Conservation (phyloP, 2,888 invertebrate genomes). For the Watsonalla cultraria region DNA sequence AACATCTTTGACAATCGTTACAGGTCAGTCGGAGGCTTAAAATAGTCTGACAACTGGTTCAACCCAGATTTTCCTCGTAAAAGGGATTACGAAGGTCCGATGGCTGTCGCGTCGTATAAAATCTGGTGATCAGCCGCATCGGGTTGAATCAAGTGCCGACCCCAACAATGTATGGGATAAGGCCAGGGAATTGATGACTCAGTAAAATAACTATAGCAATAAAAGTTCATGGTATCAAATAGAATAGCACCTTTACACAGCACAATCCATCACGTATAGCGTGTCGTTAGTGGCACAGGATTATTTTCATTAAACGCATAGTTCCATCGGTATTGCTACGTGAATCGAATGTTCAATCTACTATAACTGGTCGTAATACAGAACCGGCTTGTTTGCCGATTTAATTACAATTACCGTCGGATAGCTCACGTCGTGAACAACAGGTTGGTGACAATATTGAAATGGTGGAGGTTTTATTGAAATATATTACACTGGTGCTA, state of each 20-base stretch:
- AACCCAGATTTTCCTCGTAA: too few species aligned
- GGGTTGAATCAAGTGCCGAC: too few species aligned
- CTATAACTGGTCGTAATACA: constrained; percentile 15
- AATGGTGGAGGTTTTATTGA: not conserved
- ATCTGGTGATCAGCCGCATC: too few species aligned
- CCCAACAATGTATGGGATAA: too few species aligned
- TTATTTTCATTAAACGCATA: constrained; percentile 67
- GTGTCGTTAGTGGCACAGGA: constrained; percentile 46
- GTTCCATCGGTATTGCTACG: constrained; percentile 36
- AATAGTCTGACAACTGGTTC: too few species aligned
- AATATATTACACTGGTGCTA: too few species aligned
- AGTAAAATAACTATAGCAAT: too few species aligned
- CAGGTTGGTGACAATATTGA: not conserved
- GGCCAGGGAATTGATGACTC: too few species aligned
- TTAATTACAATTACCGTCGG: constrained; percentile 13
- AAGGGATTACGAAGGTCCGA: too few species aligned
- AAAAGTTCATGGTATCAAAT: not conserved
- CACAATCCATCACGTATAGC: constrained; percentile 43
- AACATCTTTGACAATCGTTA: too few species aligned
- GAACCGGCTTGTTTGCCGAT: constrained; percentile 7
- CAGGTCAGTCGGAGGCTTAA: too few species aligned
- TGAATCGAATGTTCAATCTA: constrained; percentile 33
- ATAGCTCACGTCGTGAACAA: not conserved
- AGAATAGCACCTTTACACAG: not conserved
- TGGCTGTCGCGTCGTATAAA: too few species aligned